Conservation (phyloP, 2,888 invertebrate genomes). For the Linnaemya tessellans region DNA sequence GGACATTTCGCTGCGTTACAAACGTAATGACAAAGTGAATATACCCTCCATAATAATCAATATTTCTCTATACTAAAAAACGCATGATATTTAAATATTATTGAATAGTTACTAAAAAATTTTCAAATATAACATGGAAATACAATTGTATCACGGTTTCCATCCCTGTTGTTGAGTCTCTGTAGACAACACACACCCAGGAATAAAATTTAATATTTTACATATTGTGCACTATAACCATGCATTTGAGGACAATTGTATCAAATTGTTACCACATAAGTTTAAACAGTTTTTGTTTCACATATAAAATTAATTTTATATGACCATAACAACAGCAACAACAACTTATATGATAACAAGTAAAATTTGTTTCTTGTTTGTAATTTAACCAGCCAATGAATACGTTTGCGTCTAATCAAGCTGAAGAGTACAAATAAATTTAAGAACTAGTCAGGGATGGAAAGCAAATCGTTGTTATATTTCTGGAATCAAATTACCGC, state of each 20-base stretch:
- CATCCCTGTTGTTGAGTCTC: no score
- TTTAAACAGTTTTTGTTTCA: conserved; percentile 8
- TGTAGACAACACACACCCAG: no score
- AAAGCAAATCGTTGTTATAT: no score
- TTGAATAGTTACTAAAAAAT: no score
- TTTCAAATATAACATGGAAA: no score
- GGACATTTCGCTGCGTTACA: no score
- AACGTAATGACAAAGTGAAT: no score
- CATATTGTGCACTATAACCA: neutral
- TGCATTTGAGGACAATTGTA: neutral
- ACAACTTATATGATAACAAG: neutral
- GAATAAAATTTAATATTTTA: neutral
- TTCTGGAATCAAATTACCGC: no score
- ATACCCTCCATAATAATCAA: no score
- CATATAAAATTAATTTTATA: conserved; percentile 16
- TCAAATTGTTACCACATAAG: conserved; percentile 14
- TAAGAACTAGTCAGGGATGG: neutral
- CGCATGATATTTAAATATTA: no score
- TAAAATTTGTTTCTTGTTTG: neutral
- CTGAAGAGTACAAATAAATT: neutral
- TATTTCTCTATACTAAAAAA: no score
- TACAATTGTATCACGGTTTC: no score
- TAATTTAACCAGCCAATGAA: conserved; percentile 42
- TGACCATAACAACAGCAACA: conserved; percentile 15
- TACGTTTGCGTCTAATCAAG: neutral